These are phyloP conservation scores for Dicrostonyx torquatus DNA, from an alignment of 2,797 vertebrate species.

Conservation along the genomic window DNA sequence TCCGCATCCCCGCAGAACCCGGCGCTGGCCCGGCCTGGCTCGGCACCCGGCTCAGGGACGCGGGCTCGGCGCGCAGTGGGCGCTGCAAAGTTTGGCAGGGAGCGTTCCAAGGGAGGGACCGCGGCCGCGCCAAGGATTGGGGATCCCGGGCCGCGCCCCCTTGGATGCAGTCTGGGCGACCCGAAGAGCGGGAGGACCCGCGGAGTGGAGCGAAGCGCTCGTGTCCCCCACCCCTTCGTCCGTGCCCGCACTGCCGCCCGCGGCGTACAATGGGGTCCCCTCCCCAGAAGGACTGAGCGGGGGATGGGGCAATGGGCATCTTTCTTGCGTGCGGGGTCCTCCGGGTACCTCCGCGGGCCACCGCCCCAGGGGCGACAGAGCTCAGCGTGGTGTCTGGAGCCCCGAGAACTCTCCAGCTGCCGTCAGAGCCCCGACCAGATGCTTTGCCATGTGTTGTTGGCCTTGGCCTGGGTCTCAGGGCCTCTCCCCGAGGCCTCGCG, in stretches of 20 bases:
- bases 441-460: slow-evolving; percentile 75
- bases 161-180: slow-evolving; percentile 6
- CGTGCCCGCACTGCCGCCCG: slow-evolving; percentile 66
- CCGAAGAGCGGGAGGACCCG: not conserved
- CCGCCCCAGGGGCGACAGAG: slow-evolving; percentile 66
- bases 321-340: slow-evolving; percentile 49
- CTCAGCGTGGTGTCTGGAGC: slow-evolving; percentile 67
- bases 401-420: slow-evolving; percentile 74
- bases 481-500: slow-evolving; percentile 48
- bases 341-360: slow-evolving; percentile 70
- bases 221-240: not conserved
- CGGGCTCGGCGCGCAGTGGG: slow-evolving; percentile 71
- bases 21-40: slow-evolving; percentile 48
- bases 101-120: slow-evolving; percentile 58
- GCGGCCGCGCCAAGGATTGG: slow-evolving; percentile 9
- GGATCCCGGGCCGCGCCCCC: slow-evolving; percentile 22
- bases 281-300: slow-evolving; percentile 67
- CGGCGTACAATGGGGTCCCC: slow-evolving; percentile 78
- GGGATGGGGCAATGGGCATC: slow-evolving; percentile 75
- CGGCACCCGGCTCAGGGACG: slow-evolving; percentile 37
- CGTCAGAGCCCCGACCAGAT: slow-evolving; percentile 68
- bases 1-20: slow-evolving; percentile 32
- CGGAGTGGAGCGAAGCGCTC: slow-evolving; percentile 53
- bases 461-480: slow-evolving; percentile 69
- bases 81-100: slow-evolving; percentile 81